These are phyloP conservation scores for Drosophila fulvimacula DNA, from an alignment of 2,888 invertebrate genomes.

Conservation along the genomic window DNA sequence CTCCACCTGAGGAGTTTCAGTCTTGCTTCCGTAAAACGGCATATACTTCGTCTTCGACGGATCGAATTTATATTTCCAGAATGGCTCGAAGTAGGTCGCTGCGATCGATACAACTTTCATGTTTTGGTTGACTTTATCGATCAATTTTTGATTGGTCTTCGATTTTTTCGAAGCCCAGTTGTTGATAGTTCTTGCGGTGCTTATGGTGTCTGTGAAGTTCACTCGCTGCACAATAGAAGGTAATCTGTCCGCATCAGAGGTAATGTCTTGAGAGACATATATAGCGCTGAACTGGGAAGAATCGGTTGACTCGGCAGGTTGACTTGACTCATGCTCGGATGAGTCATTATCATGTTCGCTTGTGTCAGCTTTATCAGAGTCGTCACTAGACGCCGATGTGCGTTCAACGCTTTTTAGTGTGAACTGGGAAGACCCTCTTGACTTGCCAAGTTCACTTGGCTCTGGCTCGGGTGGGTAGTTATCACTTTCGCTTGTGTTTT, in stretches of 20 bases:
- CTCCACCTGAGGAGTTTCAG: not conserved
- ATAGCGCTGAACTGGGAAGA: no score
- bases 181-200: not conserved
- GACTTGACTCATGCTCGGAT: no score
- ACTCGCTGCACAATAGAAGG: not conserved
- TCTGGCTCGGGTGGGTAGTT: no score
- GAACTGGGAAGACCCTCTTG: no score
- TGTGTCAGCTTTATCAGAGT: no score
- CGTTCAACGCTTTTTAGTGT: no score
- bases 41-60: not conserved
- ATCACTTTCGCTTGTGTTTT: no score
- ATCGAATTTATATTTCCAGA: not conserved
- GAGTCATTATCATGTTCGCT: not conserved
- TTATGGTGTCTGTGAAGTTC: not conserved
- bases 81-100: not conserved
- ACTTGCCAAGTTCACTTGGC: no score
- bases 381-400: no score
- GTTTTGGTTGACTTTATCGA: fast-evolving
- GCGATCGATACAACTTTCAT: not conserved
- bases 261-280: not conserved
- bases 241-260: fast-evolving
- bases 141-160: not conserved
- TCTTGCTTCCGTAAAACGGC: not conserved
- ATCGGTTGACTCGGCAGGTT: no score
- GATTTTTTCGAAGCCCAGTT: not conserved